Evolutionary conservation across 2,113 vertebrate species (phyloP).

Genomic region (Cyprinodon brontotheroides): DNA sequence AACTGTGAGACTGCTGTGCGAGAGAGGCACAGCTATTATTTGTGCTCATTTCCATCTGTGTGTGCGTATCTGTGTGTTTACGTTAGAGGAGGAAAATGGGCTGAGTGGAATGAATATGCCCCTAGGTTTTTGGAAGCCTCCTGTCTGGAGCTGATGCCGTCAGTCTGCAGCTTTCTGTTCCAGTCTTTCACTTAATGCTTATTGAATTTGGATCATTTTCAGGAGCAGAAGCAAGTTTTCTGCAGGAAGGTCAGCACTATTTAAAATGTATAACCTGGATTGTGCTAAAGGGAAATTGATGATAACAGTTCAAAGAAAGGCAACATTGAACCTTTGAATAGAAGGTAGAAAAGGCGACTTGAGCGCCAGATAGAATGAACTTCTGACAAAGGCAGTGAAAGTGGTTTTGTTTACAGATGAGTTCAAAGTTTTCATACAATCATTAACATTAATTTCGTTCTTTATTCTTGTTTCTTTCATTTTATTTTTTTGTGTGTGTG

Average conservation of each 20-base stretch:
- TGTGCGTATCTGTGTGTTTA: slow-evolving; percentile 13
- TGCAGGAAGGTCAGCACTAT: slow-evolving; percentile 36
- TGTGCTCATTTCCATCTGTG: slow-evolving; percentile 3
- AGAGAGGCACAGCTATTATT: slow-evolving; percentile 19
- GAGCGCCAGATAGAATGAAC: background rate
- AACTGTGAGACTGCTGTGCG: slow-evolving; percentile 12
- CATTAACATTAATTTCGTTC: background rate
- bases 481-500: too few species aligned
- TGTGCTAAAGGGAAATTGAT: slow-evolving; percentile 12
- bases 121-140: slow-evolving; percentile 23
- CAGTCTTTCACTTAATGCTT: slow-evolving; percentile 42
- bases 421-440: background rate
- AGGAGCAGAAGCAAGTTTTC: slow-evolving; percentile 41
- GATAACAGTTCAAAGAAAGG: slow-evolving; percentile 1
- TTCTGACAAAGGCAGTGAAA: background rate
- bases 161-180: slow-evolving; percentile 26
- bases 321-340: slow-evolving; percentile 3
- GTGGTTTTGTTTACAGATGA: background rate
- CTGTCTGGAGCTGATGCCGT: slow-evolving; percentile 33
- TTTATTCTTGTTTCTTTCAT: background rate
- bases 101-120: background rate
- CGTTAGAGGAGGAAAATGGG: slow-evolving; percentile 8
- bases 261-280: slow-evolving; percentile 47
- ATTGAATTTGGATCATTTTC: slow-evolving; percentile 59
- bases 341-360: background rate